Percentiles rank a stretch among this genome's conserved stretches.
Conservation (phyloP, 2,113 vertebrate species). For the Catharus minimus region DNA sequence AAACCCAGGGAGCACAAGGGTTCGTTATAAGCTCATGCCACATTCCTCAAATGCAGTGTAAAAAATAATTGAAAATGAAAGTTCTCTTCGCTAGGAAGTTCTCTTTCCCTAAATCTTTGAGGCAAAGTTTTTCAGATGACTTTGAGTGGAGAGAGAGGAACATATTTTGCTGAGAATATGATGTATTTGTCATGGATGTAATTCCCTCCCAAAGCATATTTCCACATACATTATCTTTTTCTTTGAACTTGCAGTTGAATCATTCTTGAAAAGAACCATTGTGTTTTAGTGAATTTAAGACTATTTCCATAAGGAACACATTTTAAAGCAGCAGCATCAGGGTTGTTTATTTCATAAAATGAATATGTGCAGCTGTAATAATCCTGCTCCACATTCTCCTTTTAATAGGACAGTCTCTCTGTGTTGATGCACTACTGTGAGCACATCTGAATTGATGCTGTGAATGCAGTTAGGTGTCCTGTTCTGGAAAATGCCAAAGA, state of each 20-base stretch:
- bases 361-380: background rate
- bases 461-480: background rate
- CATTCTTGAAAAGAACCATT: background rate
- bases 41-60: background rate
- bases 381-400: background rate
- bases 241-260: background rate
- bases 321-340: background rate
- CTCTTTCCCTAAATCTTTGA: background rate
- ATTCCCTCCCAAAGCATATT: background rate
- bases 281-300: background rate
- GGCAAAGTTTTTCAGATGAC: background rate
- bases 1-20: background rate
- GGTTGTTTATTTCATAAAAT: background rate
- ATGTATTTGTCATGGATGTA: background rate
- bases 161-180: background rate
- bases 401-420: background rate
- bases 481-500: background rate
- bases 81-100: background rate
- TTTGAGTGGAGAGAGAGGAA: background rate
- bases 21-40: background rate
- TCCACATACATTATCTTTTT: background rate
- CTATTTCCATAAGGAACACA: background rate
- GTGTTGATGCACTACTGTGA: rapidly evolving
- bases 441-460: background rate
- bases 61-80: background rate